A percentile compares a stretch with the other conserved stretches of the same genome.
Conservation (phyloP, 2,113 vertebrate species). For the Macroglossus sobrinus region DNA sequence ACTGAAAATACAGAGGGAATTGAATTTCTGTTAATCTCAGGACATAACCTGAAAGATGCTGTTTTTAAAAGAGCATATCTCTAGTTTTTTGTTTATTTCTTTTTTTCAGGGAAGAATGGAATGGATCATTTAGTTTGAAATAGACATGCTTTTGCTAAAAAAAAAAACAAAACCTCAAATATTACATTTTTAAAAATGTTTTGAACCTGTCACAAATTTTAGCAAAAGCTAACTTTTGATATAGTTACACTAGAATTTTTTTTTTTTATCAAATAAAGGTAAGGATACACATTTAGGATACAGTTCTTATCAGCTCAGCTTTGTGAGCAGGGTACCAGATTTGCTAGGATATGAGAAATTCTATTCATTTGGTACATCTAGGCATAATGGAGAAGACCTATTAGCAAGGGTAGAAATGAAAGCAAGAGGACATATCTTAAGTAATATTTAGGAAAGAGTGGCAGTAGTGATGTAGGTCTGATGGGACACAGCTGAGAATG, state of each 20-base stretch:
- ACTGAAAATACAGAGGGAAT: not conserved
- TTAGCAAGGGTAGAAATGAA: not conserved
- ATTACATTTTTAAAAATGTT: not conserved
- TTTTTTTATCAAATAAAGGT: not conserved
- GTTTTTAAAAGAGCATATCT: constrained; percentile 28
- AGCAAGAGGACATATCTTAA: not conserved
- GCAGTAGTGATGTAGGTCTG: not conserved
- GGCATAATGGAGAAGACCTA: not conserved
- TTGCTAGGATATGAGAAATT: not conserved
- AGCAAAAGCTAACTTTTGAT: not conserved
- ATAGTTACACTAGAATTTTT: not conserved
- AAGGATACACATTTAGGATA: not conserved
- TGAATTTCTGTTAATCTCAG: not conserved
- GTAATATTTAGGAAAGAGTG: not conserved
- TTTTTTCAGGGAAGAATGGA: not conserved
- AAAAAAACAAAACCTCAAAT: not conserved
- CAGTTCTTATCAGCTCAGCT: not conserved
- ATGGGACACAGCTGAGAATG: not conserved
- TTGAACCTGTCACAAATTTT: not conserved
- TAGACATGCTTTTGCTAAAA: not conserved
- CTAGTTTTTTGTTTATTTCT: not conserved
- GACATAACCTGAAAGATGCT: not conserved
- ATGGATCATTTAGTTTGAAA: constrained; percentile 34
- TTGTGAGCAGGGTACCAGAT: not conserved
- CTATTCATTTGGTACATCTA: not conserved